Evolutionary conservation across 2,797 vertebrate species (phyloP).

Genomic region (Xiphophorus birchmanni): DNA sequence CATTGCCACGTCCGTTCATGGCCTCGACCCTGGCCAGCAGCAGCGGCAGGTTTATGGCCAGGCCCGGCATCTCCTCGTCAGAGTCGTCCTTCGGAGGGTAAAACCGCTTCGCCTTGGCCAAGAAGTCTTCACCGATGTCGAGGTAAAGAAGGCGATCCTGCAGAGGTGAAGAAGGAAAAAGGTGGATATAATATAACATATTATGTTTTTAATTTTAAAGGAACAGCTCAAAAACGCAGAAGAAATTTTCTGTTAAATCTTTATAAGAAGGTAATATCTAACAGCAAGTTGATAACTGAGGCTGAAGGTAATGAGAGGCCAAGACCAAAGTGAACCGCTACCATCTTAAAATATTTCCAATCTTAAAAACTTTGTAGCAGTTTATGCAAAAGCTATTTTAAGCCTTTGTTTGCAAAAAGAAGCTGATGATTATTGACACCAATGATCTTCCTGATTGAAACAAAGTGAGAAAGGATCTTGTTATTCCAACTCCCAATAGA

Average conservation of each 20-base stretch:
- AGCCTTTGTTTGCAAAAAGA: not conserved
- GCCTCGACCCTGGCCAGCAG: constrained; percentile 76
- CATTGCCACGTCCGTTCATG: constrained; percentile 58
- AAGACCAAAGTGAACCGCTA: not conserved
- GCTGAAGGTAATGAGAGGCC: not conserved
- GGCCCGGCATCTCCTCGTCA: constrained; percentile 65
- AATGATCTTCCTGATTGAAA: not conserved
- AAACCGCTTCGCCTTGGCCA: constrained; percentile 82
- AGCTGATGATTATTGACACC: not conserved
- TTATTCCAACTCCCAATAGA: not conserved
- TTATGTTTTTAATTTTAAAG: not conserved
- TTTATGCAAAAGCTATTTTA: not conserved
- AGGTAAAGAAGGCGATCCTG: constrained; percentile 86
- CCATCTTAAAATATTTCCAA: not conserved
- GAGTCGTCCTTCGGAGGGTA: constrained; percentile 79
- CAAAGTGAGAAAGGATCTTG: not conserved
- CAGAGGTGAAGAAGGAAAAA: not conserved
- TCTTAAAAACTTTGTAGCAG: not conserved
- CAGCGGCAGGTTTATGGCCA: constrained; percentile 75
- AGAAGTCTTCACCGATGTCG: constrained; percentile 84
- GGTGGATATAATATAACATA: too few species aligned
- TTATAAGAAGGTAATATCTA: not conserved
- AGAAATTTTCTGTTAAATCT: not conserved
- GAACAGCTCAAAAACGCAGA: not conserved
- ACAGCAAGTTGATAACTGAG: not conserved